Evolutionary conservation across 2,797 vertebrate genomes (phyloP).

Genomic region (Micromesistius poutassou): DNA sequence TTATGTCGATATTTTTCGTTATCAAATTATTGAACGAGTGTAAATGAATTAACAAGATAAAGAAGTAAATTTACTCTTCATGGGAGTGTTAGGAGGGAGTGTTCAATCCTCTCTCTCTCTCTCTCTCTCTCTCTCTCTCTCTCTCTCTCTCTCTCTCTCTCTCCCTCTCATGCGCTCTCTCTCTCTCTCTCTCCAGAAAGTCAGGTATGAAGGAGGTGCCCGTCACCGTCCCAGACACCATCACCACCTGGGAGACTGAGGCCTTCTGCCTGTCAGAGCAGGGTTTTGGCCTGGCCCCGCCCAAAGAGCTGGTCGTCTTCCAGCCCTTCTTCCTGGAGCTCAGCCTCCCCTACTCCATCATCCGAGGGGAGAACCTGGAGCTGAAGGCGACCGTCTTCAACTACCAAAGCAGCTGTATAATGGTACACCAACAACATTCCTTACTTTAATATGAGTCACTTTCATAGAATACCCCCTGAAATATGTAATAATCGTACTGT

Average conservation of each 20-base stretch:
- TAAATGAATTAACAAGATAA: no score
- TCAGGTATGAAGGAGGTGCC: constrained; percentile 50
- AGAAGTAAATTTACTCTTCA: no score
- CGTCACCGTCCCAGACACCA: constrained; percentile 69
- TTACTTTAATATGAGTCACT: neutral
- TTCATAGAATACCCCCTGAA: neutral
- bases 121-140: neutral
- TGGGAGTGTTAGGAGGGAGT: no score
- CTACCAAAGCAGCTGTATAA: constrained; percentile 71
- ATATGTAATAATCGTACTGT: neutral
- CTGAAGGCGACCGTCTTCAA: constrained; percentile 74
- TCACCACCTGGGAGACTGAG: constrained; percentile 74
- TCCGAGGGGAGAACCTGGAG: constrained; percentile 74
- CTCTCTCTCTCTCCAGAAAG: constrained; percentile 39
- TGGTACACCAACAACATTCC: constrained; percentile 57
- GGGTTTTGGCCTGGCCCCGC: constrained; percentile 74
- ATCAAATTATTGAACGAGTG: no score
- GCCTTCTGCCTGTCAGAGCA: constrained; percentile 65
- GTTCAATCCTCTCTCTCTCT: no score
- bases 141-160: neutral
- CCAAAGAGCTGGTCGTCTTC: constrained; percentile 66
- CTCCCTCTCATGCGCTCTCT: neutral
- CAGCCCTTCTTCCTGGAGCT: constrained; percentile 81
- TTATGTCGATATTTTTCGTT: no score
- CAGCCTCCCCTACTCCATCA: constrained; percentile 75